Evolutionary conservation across 2,888 invertebrate species (phyloP), one percentile per base, ranked within the genome.

Genomic region (Autographa pulchrina): DNA sequence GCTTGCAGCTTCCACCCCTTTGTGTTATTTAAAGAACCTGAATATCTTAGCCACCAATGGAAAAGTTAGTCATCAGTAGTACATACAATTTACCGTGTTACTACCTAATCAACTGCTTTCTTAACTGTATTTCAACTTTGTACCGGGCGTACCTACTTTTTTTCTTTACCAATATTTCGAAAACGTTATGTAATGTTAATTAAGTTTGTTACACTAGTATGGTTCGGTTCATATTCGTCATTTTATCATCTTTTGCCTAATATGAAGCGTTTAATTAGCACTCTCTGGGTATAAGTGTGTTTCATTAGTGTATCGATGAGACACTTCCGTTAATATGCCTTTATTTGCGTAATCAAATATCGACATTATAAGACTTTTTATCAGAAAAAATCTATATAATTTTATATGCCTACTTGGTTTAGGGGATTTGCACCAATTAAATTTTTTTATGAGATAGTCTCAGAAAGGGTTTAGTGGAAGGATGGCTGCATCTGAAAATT

Each of bases 231-330:
- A 25, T 58, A 75, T 25, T 25, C 59, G 54, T 68, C 35, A 59
- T 65, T 61, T 9, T 61, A 59, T 62, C 14, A 43, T 7, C 16
- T 48, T n/a, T n/a, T 31, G 14, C 75, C 65, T 75, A 77, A 75
- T 71, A 75, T 75, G 71, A 54, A 64, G 32, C 32, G 41, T 59
- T 43, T 48, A 48, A 66, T 78, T 78, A 78, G 68, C 71, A 75
- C 61, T 61, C 16, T 25, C 65, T 41, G 54, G 52, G 66, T 70
- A 8, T 66, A 11, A 52, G 16, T 32, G 20, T 31, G 35, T 7
- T 59, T 64, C 54, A 60, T 60, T 41, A 41, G 52, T 54, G 14
- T 8, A 14, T 25, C 32, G 7, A 43, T 20, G 56, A 56, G 16
- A 66, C 25, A 59, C 35, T 70, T 77, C 70, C 62, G 41, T 20